Evolutionary conservation across 2,888 invertebrate genomes (phyloP).

Genomic region (Halocaridina rubra): DNA sequence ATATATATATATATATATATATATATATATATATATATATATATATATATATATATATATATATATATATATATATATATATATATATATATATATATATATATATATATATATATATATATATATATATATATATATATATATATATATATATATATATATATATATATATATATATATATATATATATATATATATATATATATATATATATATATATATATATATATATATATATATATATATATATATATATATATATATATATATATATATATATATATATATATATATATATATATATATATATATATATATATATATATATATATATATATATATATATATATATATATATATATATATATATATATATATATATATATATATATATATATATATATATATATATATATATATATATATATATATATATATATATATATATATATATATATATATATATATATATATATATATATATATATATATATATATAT

Average conservation of each 20-base stretch:
- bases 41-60: too few relatives aligned
- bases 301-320: background rate
- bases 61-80: too few relatives aligned
- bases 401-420: background rate
- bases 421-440: background rate
- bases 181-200: background rate
- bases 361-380: background rate
- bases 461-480: too few relatives aligned
- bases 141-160: background rate
- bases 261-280: background rate
- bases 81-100: background rate
- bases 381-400: background rate
- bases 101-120: background rate
- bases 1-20: too few relatives aligned
- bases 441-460: background rate
- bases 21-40: too few relatives aligned
- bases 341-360: background rate
- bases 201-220: background rate
- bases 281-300: background rate
- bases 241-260: background rate
- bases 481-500: too few relatives aligned
- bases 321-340: background rate
- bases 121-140: background rate
- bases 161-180: background rate
- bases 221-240: background rate